Evolutionary conservation across 1,140 invertebrate species (phyloP).

Genomic region (Pantala flavescens): DNA sequence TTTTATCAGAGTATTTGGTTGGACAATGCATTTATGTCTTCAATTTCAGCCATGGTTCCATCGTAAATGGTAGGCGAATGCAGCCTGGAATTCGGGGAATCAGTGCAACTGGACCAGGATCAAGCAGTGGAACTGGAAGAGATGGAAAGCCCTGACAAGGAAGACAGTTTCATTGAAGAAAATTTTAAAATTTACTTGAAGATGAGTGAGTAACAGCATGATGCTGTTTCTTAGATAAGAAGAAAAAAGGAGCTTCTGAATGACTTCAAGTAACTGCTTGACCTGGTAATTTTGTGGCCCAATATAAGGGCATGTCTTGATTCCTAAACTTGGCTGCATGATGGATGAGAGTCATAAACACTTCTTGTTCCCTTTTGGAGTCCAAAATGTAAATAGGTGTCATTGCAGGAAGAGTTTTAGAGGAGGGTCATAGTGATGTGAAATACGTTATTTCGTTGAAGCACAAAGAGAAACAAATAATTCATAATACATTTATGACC

Average conservation of each 20-base stretch:
- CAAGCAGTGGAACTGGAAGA: not conserved
- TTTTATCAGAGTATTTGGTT: too few species aligned
- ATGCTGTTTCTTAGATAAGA: not conserved
- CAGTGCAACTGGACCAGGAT: not conserved
- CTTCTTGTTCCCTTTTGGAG: not conserved
- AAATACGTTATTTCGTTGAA: not conserved
- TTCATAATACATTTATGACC: not conserved
- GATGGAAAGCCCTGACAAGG: not conserved
- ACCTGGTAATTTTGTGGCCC: not conserved
- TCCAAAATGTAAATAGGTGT: not conserved
- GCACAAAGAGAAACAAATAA: not conserved
- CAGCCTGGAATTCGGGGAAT: not conserved
- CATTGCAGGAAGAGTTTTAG: not conserved
- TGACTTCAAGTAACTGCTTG: not conserved
- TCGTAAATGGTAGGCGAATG: not conserved
- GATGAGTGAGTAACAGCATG: not conserved
- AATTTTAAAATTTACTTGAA: not conserved
- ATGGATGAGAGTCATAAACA: not conserved
- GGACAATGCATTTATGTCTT: too few species aligned
- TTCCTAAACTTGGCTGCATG: not conserved
- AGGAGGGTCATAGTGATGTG: not conserved
- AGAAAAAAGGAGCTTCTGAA: not conserved
- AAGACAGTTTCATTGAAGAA: not conserved
- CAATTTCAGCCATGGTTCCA: conserved; percentile 5
- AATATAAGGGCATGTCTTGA: not conserved